Percentiles rank a stretch among this genome's conserved stretches.
These are phyloP conservation scores for Chrysina gloriosa DNA, from an alignment of 2,888 invertebrate genomes.

Conservation along the genomic window DNA sequence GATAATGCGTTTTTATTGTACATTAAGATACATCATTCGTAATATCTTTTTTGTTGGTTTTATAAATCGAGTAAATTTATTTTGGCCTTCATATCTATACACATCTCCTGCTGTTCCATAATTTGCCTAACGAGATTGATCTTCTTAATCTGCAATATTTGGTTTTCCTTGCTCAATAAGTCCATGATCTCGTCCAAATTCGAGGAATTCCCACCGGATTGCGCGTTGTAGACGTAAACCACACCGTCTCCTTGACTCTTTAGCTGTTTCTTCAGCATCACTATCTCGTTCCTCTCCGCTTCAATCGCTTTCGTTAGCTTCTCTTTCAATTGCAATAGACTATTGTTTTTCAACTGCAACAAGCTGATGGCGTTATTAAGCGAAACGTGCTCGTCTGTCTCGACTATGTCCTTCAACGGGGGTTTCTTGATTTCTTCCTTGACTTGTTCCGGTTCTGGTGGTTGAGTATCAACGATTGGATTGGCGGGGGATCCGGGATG, in stretches of 20 bases:
- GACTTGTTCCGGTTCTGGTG: conserved; percentile 25
- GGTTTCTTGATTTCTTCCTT: not conserved
- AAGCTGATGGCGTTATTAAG: conserved; percentile 64
- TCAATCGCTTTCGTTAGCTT: conserved; percentile 77
- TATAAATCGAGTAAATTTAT: conserved; percentile 30
- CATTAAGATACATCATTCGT: not conserved
- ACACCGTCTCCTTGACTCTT: not conserved
- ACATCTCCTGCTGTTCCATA: conserved; percentile 63
- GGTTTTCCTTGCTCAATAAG: conserved; percentile 63
- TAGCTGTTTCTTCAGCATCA: conserved; percentile 52
- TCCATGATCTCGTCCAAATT: conserved; percentile 61
- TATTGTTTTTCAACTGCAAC: conserved; percentile 75
- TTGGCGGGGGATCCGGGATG: conserved; percentile 42
- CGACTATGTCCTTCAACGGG: not conserved
- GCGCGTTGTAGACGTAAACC: conserved; percentile 41
- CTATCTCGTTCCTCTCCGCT: conserved; percentile 79
- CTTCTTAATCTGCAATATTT: conserved; percentile 64
- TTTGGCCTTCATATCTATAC: conserved; percentile 61
- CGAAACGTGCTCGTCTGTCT: conserved; percentile 18
- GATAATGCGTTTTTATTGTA: too few species aligned
- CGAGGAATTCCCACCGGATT: conserved; percentile 48
- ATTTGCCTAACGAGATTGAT: conserved; percentile 63
- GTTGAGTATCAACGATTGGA: conserved; percentile 37
- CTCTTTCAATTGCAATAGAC: conserved; percentile 75
- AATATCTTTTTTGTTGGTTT: not conserved